These are phyloP conservation scores for Meloidogyne hapla DNA, from an alignment of 1,140 invertebrate species.

Conservation along the genomic window DNA sequence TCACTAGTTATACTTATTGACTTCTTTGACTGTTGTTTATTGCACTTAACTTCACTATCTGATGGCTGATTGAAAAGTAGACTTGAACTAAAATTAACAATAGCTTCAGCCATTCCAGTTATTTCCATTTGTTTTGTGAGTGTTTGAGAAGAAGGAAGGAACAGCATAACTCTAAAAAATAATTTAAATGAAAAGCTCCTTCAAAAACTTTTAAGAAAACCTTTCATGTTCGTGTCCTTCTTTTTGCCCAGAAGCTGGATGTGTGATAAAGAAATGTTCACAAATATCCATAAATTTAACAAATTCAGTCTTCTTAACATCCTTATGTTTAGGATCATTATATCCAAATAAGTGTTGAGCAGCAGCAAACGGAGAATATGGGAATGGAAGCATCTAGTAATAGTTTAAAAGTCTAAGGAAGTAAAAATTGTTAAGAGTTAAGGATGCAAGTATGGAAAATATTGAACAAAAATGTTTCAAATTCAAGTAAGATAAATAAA, in stretches of 20 bases:
- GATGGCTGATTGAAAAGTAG: constrained; percentile 4
- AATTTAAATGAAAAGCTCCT: too few species aligned
- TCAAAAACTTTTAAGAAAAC: not conserved
- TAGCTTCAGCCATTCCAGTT: constrained; percentile 41
- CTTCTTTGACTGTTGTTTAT: not conserved
- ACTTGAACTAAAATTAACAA: constrained; percentile 38
- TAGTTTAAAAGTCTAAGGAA: not conserved
- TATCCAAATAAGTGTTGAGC: not conserved
- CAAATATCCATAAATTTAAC: constrained; percentile 32
- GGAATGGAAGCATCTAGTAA: constrained; percentile 1
- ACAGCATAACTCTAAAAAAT: constrained; percentile 16
- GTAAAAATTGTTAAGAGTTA: too few species aligned
- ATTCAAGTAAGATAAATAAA: too few species aligned
- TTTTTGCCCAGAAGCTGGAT: constrained; percentile 38
- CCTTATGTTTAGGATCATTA: not conserved
- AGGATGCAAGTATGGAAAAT: too few species aligned
- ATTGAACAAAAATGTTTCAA: too few species aligned
- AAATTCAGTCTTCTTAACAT: constrained; percentile 25
- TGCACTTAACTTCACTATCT: not conserved
- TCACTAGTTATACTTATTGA: not conserved
- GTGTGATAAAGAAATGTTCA: constrained; percentile 37
- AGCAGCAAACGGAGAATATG: constrained; percentile 21
- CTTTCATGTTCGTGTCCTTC: constrained; percentile 35
- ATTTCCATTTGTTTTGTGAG: constrained; percentile 33
- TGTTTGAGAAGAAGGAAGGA: not conserved